phyloP scores from a whole-genome alignment of 2,888 invertebrate species.

The Sipha maydis region DNA sequence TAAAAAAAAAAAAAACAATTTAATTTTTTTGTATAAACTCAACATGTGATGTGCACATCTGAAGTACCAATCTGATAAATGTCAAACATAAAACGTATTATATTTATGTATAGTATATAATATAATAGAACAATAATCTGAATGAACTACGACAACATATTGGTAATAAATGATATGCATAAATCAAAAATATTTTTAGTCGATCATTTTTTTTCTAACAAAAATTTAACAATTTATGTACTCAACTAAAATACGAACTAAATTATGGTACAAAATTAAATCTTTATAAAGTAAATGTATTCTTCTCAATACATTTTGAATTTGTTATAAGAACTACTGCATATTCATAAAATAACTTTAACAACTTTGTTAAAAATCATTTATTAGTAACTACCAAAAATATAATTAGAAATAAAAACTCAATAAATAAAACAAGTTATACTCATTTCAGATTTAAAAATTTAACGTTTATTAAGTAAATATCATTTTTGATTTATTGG shows the following conservation, averaged over 20 bases:
- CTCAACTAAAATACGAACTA: neutral
- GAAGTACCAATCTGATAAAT: neutral
- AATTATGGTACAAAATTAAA: neutral
- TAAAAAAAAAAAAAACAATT: neutral
- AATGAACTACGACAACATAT: neutral
- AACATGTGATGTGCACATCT: neutral
- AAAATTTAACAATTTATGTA: neutral
- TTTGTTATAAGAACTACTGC: neutral
- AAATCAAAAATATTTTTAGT: slow-evolving; percentile 6
- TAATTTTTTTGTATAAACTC: neutral
- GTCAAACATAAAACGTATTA: neutral
- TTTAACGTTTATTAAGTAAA: neutral
- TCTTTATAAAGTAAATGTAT: neutral
- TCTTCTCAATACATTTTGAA: neutral
- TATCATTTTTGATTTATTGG: no score
- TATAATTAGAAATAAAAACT: neutral
- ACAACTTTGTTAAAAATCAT: neutral
- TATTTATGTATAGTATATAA: neutral
- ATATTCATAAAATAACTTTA: neutral
- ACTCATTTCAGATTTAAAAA: neutral
- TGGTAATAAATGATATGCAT: neutral
- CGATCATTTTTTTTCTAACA: neutral
- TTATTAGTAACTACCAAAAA: neutral
- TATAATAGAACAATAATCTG: neutral
- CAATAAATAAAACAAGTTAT: neutral